A percentile compares a stretch with the other conserved stretches of the same genome.
These are phyloP conservation scores for Yponomeuta evonymella DNA, from an alignment of 2,888 invertebrate genomes.

Conservation along the genomic window DNA sequence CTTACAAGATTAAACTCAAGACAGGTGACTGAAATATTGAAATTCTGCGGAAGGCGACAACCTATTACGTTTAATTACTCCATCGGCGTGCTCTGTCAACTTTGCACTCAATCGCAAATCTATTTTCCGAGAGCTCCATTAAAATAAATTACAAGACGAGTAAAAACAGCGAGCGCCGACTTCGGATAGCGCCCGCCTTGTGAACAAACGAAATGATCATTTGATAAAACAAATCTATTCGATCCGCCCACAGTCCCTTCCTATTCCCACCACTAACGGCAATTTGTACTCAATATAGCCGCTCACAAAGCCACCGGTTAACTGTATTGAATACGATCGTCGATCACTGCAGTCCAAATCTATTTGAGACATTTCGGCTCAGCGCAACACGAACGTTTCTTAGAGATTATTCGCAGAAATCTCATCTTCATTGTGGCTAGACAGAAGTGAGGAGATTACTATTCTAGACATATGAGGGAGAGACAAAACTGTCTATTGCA, in stretches of 20 bases:
- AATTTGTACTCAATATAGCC: not conserved
- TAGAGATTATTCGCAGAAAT: not conserved
- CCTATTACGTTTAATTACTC: conserved; percentile 15
- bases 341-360: not conserved
- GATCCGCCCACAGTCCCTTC: not conserved
- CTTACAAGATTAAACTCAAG: not conserved
- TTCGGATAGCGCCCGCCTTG: not conserved
- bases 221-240: conserved; percentile 11
- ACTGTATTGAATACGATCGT: not conserved
- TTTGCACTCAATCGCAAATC: conserved; percentile 11
- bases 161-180: conserved; percentile 8
- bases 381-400: not conserved
- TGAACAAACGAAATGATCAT: conserved; percentile 7
- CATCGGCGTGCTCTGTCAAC: conserved; percentile 10
- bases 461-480: not conserved
- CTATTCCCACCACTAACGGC: not conserved
- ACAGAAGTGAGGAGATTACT: not conserved
- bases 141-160: conserved; percentile 11
- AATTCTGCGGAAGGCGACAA: conserved; percentile 7
- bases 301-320: not conserved
- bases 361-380: not conserved
- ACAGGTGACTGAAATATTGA: conserved; percentile 10
- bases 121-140: conserved; percentile 10
- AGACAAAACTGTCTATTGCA: not conserved
- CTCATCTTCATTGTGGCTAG: not conserved